Percentiles rank a stretch among this genome's conserved stretches.
Evolutionary conservation across 1,140 invertebrate species (phyloP).

Genomic region (Delia radicum): DNA sequence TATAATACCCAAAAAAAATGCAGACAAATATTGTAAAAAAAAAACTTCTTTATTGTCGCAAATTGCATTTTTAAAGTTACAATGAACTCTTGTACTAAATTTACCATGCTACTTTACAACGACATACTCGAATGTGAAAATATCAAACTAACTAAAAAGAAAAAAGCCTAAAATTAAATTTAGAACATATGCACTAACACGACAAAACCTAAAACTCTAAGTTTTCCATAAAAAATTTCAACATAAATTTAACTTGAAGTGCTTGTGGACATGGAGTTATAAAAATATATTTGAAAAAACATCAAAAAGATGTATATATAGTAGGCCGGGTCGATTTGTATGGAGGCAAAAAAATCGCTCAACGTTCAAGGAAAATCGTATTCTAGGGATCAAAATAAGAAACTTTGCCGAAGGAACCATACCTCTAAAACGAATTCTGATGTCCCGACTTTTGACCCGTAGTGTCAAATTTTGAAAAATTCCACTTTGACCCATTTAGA

Average conservation of each 20-base stretch:
- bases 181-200: neutral
- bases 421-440: too few relatives aligned
- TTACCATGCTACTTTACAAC: neutral
- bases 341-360: too few relatives aligned
- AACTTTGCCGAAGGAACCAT: too few relatives aligned
- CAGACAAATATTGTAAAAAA: neutral
- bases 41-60: neutral
- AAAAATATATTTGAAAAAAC: neutral
- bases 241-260: neutral
- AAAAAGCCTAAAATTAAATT: neutral
- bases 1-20: neutral
- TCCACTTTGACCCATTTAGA: too few relatives aligned
- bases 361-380: too few relatives aligned
- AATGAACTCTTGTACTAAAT: conserved; percentile 9
- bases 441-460: too few relatives aligned
- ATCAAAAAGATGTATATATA: too few relatives aligned
- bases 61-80: neutral
- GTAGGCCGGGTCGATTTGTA: too few relatives aligned
- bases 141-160: neutral
- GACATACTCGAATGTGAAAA: neutral
- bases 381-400: too few relatives aligned
- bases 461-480: too few relatives aligned
- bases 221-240: neutral
- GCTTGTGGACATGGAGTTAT: neutral
- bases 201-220: too few relatives aligned